These are phyloP conservation scores for Poeciliopsis occidentalis DNA, from an alignment of 2,113 vertebrate genomes.

Conservation along the genomic window DNA sequence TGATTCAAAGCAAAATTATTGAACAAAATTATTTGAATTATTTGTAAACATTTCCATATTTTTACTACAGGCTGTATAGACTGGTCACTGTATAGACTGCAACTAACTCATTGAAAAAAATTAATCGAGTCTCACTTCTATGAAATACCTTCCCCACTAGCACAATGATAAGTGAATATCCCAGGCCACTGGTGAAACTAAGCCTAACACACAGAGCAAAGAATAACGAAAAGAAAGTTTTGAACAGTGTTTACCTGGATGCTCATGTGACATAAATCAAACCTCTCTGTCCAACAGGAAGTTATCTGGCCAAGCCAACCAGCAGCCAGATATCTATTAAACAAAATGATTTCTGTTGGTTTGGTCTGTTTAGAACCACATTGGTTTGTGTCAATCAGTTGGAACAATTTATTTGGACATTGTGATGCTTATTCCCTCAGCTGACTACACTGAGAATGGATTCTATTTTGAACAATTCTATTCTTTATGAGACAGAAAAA, in stretches of 20 bases:
- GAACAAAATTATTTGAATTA: too few relatives aligned
- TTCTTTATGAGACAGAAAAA: background rate
- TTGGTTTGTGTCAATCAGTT: background rate
- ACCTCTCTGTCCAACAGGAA: slow-evolving; percentile 4
- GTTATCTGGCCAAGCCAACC: slow-evolving; percentile 5
- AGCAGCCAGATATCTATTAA: slow-evolving; percentile 8
- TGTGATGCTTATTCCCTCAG: background rate
- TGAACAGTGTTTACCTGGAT: slow-evolving; percentile 17
- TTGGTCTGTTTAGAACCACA: slow-evolving; percentile 22
- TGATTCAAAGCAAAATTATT: too few relatives aligned
- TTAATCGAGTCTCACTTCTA: too few relatives aligned
- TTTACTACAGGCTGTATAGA: too few relatives aligned
- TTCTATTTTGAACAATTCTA: too few relatives aligned
- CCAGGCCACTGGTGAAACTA: background rate
- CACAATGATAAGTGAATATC: too few relatives aligned
- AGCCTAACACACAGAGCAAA: slow-evolving; percentile 8
- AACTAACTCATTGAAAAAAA: too few relatives aligned
- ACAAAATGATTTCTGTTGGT: slow-evolving; percentile 13
- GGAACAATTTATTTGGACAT: slow-evolving; percentile 3
- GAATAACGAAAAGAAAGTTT: slow-evolving; percentile 7
- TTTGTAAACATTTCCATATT: too few relatives aligned
- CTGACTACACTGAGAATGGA: background rate
- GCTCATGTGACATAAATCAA: slow-evolving; percentile 4
- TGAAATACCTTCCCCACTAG: too few relatives aligned
- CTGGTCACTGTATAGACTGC: too few relatives aligned